A percentile compares a stretch with the other conserved stretches of the same genome.
Conservation (phyloP, 2,797 vertebrate species). For the Lepilemur ruficaudatus region DNA sequence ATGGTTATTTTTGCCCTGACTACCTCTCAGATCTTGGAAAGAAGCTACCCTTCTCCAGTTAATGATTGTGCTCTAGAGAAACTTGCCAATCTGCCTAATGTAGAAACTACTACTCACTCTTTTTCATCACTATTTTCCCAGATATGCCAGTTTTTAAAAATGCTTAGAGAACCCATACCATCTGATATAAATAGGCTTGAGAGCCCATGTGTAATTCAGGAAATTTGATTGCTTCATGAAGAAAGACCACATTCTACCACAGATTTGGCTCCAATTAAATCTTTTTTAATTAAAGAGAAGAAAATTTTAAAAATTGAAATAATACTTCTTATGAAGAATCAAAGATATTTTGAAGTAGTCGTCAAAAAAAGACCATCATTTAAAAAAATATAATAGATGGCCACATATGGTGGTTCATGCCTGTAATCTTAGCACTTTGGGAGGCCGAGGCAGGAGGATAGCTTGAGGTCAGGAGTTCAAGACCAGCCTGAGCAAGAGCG, state of each 20-base stretch:
- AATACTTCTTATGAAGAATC: not conserved
- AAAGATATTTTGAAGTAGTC: slow-evolving; percentile 13
- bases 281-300: not conserved
- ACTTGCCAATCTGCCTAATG: not conserved
- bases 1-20: not conserved
- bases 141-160: not conserved
- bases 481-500: too few species aligned
- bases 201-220: not conserved
- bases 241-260: not conserved
- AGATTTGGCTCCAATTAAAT: not conserved
- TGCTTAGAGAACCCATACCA: not conserved
- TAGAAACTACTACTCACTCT: not conserved
- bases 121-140: not conserved
- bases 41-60: not conserved
- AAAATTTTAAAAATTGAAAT: not conserved
- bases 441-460: too few species aligned
- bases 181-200: not conserved
- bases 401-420: too few species aligned
- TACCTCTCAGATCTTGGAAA: not conserved
- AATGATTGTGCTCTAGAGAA: not conserved
- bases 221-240: not conserved
- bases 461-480: too few species aligned
- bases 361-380: not conserved
- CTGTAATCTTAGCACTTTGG: too few species aligned
- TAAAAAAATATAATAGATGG: not conserved